Percentiles rank a stretch among this genome's conserved stretches.
These are phyloP conservation scores for Sympetrum striolatum DNA, from an alignment of 2,888 invertebrate genomes.

Conservation along the genomic window DNA sequence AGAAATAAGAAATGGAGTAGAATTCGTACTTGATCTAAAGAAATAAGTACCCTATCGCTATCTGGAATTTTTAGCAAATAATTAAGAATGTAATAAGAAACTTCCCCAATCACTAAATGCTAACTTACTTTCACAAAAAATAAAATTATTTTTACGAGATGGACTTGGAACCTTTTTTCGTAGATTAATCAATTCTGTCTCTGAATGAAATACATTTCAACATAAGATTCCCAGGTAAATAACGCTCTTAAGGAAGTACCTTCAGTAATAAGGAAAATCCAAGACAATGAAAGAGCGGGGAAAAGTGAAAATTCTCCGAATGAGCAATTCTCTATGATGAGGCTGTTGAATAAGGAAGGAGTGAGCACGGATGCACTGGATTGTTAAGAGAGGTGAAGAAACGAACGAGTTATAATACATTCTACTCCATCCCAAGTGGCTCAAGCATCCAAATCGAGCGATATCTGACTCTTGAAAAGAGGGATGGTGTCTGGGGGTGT, in stretches of 20 bases:
- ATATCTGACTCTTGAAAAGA: background rate
- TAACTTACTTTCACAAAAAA: no score
- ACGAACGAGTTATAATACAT: background rate
- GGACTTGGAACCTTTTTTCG: no score
- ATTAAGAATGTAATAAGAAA: no score
- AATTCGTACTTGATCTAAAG: no score
- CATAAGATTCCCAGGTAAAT: no score
- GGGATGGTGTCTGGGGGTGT: background rate
- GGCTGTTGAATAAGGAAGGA: background rate
- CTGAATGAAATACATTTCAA: no score
- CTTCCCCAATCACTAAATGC: no score
- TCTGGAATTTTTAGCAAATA: no score
- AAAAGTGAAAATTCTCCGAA: background rate
- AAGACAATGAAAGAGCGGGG: background rate
- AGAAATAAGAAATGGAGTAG: no score
- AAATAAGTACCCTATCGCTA: no score
- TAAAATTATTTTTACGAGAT: no score
- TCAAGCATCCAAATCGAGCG: background rate
- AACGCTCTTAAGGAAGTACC: background rate
- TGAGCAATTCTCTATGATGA: background rate
- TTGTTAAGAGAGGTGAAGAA: background rate
- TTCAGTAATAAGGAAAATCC: background rate
- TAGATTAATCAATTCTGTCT: no score
- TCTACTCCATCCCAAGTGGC: background rate
- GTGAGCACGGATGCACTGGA: background rate